Base-by-base conservation (phyloP, 1,140 invertebrate species). In the Rhopalosiphum maidis region DNA sequence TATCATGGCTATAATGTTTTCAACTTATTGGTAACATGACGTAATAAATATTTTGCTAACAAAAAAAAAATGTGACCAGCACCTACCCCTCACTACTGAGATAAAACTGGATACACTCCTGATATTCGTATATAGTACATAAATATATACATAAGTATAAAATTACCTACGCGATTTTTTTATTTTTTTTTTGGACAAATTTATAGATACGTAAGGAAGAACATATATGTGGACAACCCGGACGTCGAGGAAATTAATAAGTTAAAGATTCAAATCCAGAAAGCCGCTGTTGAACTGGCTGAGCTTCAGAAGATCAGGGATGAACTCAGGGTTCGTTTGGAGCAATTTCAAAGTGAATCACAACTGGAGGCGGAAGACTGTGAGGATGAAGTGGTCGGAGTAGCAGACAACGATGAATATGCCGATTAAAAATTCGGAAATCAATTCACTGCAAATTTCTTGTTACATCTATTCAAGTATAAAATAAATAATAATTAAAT, bases 191-290 rank as follows among this genome's bases (percentile, higher is more conserved):
- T n/a, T n/a, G 60, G n/a, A n/a, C 1, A 1, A 77, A n/a, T 77
- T 77, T 60, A 77, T 18, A 86, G 83, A 86, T 88, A 88, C 18
- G 86, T 88, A 46, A 88, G 86, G 46, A 35, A 18, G 30, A 88
- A 88, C 1, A n/a, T 88, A 30, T n/a, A 15, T 46, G 11, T 30
- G 15, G 30, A 88, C 86, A 88, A 88, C 86, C 18, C 43, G 18
- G 86, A 88, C 21, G 2, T 48, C 8, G 46, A 23, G 8, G 86
- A 88, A 88, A 88, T 88, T 0, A 18, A 18, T 0, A 30, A 88
- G 15, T 37, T 88, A 15, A 35, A 88, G 18, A n/a, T 30, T 1
- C n/a, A n/a, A 30, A 51, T 88, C 15, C 11, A 88, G 1, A 88
- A 25, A 18, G 86, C 86, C 43, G 2, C 4, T 7, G 6, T 88